Base-by-base conservation (phyloP, 2,797 vertebrate species). In the Sylvia borin region DNA sequence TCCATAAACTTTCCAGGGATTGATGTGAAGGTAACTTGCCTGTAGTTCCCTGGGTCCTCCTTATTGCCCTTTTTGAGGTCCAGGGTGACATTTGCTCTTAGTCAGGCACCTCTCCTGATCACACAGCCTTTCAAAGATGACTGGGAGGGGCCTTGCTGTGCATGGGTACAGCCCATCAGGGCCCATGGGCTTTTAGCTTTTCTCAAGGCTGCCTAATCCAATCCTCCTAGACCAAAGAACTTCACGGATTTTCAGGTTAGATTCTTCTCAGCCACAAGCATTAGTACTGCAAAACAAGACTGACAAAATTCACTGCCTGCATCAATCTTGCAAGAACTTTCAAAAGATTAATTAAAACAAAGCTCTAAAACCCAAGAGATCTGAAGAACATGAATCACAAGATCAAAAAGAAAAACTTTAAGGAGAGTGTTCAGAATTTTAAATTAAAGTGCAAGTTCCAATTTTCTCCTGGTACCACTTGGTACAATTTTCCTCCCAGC, bases 311-410 rank as follows among this genome's bases (percentile, higher is more conserved):
- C 53, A 73, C 48, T 67, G 48, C 58, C 38, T 76, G 47, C 57
- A 79, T 76, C 51, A 50, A 73, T 70, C 76, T 75, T 50, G 34
- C 25, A 88, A 87, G 76, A 92, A 78, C 29, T 84, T 90, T 88
- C 66, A 93, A 73, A 95, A 93, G 34, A 79, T 91, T 88, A 84
- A 91, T 91, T 95, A 92, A 88, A 92, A 85, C 10, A 85, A 85
- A 88, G 51, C 55, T 92, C 27, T 79, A 57, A 93, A 93, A 25
- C 0, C 9, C 24, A 36, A 92, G 48, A 82, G 42, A 81, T 53
- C 34, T 72, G 77, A 94, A 90, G 73, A 76, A 48, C 43, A n/a
- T 83, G 73, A 93, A 83, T 45, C 32, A 65, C 66, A 92, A 88
- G 40, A 91, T 82, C 64, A 92, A 86, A 90, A 85, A 90, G 55